Percentiles rank a stretch among this genome's conserved stretches.
Evolutionary conservation across 1,140 invertebrate genomes (phyloP).

Genomic region (Fragariocoptes setiger): DNA sequence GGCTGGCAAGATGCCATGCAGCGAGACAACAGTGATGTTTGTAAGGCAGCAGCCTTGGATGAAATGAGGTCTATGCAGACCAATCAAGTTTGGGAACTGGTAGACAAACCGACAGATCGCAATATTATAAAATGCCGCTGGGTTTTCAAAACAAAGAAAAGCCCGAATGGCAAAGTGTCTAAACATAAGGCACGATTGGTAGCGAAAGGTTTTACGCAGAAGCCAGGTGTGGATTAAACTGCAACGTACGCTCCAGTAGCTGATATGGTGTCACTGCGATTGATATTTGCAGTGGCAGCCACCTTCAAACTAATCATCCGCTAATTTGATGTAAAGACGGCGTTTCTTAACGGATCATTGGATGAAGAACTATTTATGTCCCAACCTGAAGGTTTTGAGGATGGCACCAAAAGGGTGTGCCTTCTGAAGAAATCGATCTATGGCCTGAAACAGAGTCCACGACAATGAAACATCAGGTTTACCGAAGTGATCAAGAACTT

Average conservation of each 20-base stretch:
- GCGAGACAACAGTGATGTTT: slow-evolving; percentile 11
- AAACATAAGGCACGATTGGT: too few relatives aligned
- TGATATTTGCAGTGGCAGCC: too few relatives aligned
- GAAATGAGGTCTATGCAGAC: slow-evolving; percentile 15
- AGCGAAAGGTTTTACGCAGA: too few relatives aligned
- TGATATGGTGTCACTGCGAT: too few relatives aligned
- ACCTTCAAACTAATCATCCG: too few relatives aligned
- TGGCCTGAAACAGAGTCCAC: slow-evolving; percentile 11
- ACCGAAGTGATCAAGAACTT: neutral
- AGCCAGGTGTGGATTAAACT: too few relatives aligned
- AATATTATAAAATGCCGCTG: slow-evolving; percentile 14
- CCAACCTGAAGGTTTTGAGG: too few relatives aligned
- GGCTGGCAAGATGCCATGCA: slow-evolving; percentile 14
- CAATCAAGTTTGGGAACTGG: slow-evolving; percentile 15
- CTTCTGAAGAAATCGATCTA: slow-evolving; percentile 9
- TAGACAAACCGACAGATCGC: slow-evolving; percentile 10
- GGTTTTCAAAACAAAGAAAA: slow-evolving; percentile 15
- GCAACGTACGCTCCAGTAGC: too few relatives aligned
- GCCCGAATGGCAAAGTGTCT: slow-evolving; percentile 12
- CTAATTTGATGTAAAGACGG: too few relatives aligned
- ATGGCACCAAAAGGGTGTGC: slow-evolving; percentile 12
- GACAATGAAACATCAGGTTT: slow-evolving; percentile 9
- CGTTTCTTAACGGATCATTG: too few relatives aligned
- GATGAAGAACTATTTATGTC: too few relatives aligned
- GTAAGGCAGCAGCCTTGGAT: slow-evolving; percentile 16